A percentile compares a stretch with the other conserved stretches of the same genome.
These are phyloP conservation scores for Hippoglossus stenolepis DNA, from an alignment of 2,113 vertebrate genomes.

Conservation along the genomic window DNA sequence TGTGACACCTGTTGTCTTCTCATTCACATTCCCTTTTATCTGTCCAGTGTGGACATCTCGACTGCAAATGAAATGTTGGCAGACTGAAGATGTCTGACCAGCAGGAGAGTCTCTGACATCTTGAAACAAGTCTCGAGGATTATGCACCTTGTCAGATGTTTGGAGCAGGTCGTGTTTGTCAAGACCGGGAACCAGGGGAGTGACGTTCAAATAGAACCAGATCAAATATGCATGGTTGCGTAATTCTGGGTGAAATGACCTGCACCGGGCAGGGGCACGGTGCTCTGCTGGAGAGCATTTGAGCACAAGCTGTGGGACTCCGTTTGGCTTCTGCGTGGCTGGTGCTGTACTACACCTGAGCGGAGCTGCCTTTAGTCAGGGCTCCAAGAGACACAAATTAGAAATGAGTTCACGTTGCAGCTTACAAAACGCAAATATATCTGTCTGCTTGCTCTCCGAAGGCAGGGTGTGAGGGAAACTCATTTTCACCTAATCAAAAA, in stretches of 20 bases:
- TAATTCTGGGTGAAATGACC: constrained; percentile 47
- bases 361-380: background rate
- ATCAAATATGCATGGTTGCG: constrained; percentile 45
- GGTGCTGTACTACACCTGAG: background rate
- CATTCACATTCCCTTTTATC: background rate
- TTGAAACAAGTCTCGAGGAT: background rate
- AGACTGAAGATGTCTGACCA: background rate
- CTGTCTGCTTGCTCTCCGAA: background rate
- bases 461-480: constrained; percentile 2
- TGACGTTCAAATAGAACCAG: background rate
- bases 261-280: constrained; percentile 13
- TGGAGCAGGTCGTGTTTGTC: constrained; percentile 32
- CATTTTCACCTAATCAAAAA: background rate
- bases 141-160: constrained; percentile 29
- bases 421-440: background rate
- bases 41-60: background rate
- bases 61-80: background rate
- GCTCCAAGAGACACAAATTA: no score
- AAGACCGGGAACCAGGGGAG: constrained; percentile 10
- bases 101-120: background rate
- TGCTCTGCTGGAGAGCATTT: constrained; percentile 9
- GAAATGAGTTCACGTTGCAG: no score
- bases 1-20: background rate
- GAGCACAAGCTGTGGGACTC: constrained; percentile 24
- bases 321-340: background rate